A percentile compares a stretch with the other conserved stretches of the same genome.
These are phyloP conservation scores for Bellardia pandia DNA, from an alignment of 2,888 invertebrate genomes.

Conservation along the genomic window DNA sequence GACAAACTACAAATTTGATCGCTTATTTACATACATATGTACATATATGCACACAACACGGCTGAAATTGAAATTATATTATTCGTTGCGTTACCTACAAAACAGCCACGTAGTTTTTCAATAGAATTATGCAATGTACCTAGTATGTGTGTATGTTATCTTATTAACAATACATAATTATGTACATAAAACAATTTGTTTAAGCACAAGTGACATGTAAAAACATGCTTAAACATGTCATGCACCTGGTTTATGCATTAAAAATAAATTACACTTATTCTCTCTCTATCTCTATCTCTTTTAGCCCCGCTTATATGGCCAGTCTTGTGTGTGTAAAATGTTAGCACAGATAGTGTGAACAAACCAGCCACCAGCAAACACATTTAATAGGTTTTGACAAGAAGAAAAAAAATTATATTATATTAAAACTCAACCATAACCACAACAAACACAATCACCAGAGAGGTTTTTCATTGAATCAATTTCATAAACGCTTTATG, in stretches of 20 bases:
- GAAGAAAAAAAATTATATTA: background rate
- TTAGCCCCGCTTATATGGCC: too few relatives aligned
- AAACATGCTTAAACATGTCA: conserved; percentile 22
- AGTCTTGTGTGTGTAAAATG: background rate
- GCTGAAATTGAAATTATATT: too few relatives aligned
- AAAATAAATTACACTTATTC: background rate
- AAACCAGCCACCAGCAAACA: background rate
- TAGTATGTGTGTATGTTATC: too few relatives aligned
- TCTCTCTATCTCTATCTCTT: background rate
- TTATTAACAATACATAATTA: too few relatives aligned
- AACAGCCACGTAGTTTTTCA: too few relatives aligned
- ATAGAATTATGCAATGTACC: too few relatives aligned
- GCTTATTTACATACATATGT: too few relatives aligned
- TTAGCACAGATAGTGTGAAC: background rate
- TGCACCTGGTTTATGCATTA: background rate
- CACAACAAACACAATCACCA: background rate
- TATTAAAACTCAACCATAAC: background rate
- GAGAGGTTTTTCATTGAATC: background rate
- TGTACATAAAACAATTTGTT: background rate
- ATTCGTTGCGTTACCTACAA: too few relatives aligned
- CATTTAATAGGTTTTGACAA: background rate
- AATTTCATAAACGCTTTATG: background rate
- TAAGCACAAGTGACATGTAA: conserved; percentile 1
- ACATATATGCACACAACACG: too few relatives aligned
- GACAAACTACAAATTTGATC: too few relatives aligned